Conservation (phyloP, 1,140 invertebrate species). For the Vollenhovia emeryi region DNA sequence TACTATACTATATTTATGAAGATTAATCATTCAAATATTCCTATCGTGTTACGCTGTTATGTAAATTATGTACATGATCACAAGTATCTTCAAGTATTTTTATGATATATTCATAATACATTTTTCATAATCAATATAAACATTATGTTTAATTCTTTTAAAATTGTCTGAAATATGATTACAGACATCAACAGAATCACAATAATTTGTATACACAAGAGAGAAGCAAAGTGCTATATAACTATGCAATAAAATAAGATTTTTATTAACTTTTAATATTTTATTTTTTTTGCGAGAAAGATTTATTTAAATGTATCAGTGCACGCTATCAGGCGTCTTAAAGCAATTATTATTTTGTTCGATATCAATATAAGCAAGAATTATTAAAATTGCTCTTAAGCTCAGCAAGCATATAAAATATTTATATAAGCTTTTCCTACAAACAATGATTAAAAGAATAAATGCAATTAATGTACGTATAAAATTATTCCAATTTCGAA, state of each 20-base stretch:
- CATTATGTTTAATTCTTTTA: background rate
- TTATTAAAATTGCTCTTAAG: background rate
- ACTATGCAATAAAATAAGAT: background rate
- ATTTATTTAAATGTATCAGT: constrained; percentile 22
- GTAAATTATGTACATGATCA: background rate
- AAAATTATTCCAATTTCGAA: background rate
- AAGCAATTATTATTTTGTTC: background rate
- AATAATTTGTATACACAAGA: constrained; percentile 32
- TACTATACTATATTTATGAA: background rate
- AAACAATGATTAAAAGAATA: constrained; percentile 14
- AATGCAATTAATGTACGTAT: background rate
- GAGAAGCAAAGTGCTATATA: background rate
- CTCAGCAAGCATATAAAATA: background rate
- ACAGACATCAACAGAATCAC: background rate
- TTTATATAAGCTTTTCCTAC: background rate
- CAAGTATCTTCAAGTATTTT: background rate
- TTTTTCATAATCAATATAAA: background rate
- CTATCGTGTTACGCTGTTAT: background rate
- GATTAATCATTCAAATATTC: background rate
- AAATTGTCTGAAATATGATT: background rate
- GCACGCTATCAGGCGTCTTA: background rate
- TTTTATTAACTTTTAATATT: background rate
- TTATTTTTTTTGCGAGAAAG: background rate
- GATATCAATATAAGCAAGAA: background rate
- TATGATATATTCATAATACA: background rate